Base-by-base conservation (phyloP, 2,888 invertebrate genomes). In the Atrina japonica region DNA sequence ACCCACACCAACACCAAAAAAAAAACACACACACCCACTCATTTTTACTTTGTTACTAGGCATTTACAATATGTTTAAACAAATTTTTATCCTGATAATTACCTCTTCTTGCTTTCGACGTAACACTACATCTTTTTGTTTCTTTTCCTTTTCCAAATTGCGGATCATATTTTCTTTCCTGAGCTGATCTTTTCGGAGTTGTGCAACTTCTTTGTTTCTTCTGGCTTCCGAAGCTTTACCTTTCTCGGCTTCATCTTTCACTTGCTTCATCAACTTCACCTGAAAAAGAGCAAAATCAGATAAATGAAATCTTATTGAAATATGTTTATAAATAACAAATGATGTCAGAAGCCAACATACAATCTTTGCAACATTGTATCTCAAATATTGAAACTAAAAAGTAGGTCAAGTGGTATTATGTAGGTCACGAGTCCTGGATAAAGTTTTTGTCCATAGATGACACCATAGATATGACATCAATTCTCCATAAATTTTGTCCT, bases 161-260 rank as follows among this genome's bases (percentile, higher is more conserved):
- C 95, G 93, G 69, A 98, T 97, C 77, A 94, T 93, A 88, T 95
- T 97, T 61, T 97, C 97, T 85, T 96, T 96, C 83, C 94, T 94
- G 21, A 97, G 93, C 67, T 96, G 94, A 90, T 97, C 97, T 88
- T 98, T 98, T 63, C 95, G 94, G 73, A 98, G 91, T 88, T 97
- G 96, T 0, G 96, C 96, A 66, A 98, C 95, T 92, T 98, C 97
- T 82, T 95, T 93, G 59, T 94, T 94, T 80, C 96, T 93, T 43
- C 93, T 93, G 23, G 94, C 92, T 88, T 97, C 97, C 7, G 95
- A 94, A 87, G 96, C 95, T 66, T 95, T 94, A 83, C 94, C 95
- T 5, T 95, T 87, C 55, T 88, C 86, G 18, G 88, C 94, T 89
- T 99, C 98, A 70, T 96, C 96, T 68, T 96, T 95, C 94, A 98